Conservation (phyloP, 2,113 vertebrate genomes). For the Colius striatus region DNA sequence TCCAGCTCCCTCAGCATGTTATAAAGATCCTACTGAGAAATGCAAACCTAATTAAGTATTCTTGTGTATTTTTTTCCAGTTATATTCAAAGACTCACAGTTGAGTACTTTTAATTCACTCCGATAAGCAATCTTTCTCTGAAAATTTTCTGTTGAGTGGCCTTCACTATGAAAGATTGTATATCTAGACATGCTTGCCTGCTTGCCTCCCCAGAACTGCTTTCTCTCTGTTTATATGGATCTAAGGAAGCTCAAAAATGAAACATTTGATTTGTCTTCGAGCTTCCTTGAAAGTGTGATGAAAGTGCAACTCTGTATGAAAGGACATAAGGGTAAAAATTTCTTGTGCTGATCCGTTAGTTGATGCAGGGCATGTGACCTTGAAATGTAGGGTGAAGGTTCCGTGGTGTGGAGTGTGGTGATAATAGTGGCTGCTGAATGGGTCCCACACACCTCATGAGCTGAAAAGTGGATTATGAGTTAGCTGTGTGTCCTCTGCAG, state of each 20-base stretch:
- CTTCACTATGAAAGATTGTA: neutral
- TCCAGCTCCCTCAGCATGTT: neutral
- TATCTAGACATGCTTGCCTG: neutral
- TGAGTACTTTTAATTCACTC: neutral
- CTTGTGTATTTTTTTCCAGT: neutral
- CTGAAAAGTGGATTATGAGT: neutral
- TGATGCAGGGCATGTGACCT: neutral
- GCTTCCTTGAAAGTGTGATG: neutral
- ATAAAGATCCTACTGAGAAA: neutral
- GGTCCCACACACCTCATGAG: rapidly evolving
- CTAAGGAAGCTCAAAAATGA: neutral
- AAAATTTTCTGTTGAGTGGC: neutral
- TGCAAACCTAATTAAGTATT: neutral
- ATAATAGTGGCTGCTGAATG: neutral
- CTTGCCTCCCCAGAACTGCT: neutral
- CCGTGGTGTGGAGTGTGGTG: neutral
- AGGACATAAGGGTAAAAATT: rapidly evolving
- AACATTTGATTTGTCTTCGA: neutral
- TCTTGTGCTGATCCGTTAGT: neutral
- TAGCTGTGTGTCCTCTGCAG: neutral
- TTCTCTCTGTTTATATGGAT: neutral
- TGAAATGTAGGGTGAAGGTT: neutral
- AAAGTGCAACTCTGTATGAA: neutral
- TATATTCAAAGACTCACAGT: neutral
- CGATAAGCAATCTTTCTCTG: neutral